Conservation (phyloP, 2,888 invertebrate species). For the Chloroclysta siterata region DNA sequence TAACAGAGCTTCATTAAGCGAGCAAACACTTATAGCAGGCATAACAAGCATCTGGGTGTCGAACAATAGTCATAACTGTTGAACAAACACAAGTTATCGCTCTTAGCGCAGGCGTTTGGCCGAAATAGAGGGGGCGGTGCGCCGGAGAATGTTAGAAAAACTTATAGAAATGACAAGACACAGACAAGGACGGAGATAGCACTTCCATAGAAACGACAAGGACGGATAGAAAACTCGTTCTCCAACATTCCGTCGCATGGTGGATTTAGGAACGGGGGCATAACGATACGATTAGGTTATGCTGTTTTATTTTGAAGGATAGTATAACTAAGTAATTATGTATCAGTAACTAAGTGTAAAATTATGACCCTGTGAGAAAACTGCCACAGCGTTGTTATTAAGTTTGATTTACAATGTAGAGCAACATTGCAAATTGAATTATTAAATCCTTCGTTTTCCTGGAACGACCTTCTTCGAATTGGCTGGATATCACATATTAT, state of each 20-base stretch:
- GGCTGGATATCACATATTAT: background rate
- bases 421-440: slow-evolving; percentile 46
- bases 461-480: slow-evolving; percentile 20
- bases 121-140: slow-evolving; percentile 77
- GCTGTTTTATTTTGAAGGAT: slow-evolving; percentile 79
- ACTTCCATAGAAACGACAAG: slow-evolving; percentile 70
- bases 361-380: slow-evolving; percentile 53
- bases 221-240: slow-evolving; percentile 82
- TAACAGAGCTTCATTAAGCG: slow-evolving; percentile 73
- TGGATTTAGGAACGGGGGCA: slow-evolving; percentile 85
- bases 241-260: slow-evolving; percentile 83
- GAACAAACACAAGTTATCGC: slow-evolving; percentile 79
- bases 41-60: slow-evolving; percentile 79
- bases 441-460: slow-evolving; percentile 36
- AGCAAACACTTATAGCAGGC: slow-evolving; percentile 74
- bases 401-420: slow-evolving; percentile 52
- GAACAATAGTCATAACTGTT: slow-evolving; percentile 80
- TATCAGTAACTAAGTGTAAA: slow-evolving; percentile 64
- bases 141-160: slow-evolving; percentile 81
- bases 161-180: slow-evolving; percentile 84
- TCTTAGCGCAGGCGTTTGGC: slow-evolving; percentile 72
- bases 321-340: slow-evolving; percentile 63
- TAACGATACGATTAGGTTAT: slow-evolving; percentile 82
- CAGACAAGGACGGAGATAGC: slow-evolving; percentile 74
- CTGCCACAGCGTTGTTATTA: slow-evolving; percentile 50